A percentile compares a stretch with the other conserved stretches of the same genome.
phyloP scores from a whole-genome alignment of 92 coral and sea anemone genomes.

The Chrysogorgia sp. region DNA sequence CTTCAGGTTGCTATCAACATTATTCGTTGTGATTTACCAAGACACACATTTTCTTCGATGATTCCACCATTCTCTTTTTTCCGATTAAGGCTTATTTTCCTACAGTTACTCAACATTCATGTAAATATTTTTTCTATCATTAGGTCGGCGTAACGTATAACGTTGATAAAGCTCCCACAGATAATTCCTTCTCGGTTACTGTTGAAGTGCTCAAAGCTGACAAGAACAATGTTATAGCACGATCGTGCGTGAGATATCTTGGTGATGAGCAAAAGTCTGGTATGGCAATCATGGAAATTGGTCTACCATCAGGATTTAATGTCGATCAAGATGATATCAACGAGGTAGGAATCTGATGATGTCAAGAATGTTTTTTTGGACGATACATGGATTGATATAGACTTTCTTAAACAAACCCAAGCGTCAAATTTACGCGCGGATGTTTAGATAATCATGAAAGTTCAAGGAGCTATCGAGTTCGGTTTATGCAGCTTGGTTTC shows the following conservation, averaged over 20 bases:
- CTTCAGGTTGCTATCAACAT: too few species aligned
- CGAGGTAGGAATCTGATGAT: constrained; percentile 52
- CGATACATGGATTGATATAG: too few species aligned
- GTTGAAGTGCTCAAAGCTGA: constrained; percentile 67
- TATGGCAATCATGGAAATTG: constrained; percentile 95
- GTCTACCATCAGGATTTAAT: constrained; percentile 76
- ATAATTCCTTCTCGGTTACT: constrained; percentile 65
- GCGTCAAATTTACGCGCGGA: too few species aligned
- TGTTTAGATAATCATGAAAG: neutral
- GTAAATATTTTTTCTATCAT: neutral
- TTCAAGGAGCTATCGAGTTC: too few species aligned
- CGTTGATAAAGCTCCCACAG: constrained; percentile 72
- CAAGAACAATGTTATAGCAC: constrained; percentile 58
- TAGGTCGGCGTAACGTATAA: constrained; percentile 58
- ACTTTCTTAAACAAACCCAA: too few species aligned
- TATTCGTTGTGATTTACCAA: too few species aligned
- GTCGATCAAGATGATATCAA: constrained; percentile 66
- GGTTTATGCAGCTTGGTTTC: too few species aligned
- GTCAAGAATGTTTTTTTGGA: neutral
- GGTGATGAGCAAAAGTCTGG: constrained; percentile 73
- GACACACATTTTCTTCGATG: neutral
- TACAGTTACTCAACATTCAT: neutral
- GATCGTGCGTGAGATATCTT: constrained; percentile 83
- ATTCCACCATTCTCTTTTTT: neutral
- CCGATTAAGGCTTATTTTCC: too few species aligned